These are phyloP conservation scores for Sphaeridia pumilis DNA, from an alignment of 2,888 invertebrate species.

Conservation along the genomic window DNA sequence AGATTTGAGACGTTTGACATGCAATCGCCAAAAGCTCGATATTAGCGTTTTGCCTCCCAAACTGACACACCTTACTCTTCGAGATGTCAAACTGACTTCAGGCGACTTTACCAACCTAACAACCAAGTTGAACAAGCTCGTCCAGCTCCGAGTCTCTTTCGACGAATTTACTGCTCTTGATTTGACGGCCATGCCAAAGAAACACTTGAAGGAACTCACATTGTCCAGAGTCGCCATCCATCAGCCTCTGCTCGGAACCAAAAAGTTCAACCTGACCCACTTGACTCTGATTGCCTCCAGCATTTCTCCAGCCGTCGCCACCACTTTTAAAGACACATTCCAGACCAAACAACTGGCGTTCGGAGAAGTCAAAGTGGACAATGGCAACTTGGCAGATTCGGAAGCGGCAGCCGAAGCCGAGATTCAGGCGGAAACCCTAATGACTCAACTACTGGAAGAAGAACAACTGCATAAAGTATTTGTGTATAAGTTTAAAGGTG, in stretches of 20 bases:
- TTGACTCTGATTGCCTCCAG: neutral
- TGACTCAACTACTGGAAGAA: neutral
- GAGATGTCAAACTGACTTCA: conserved; percentile 9
- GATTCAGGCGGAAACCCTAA: neutral
- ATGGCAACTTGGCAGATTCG: neutral
- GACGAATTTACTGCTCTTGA: conserved; percentile 2
- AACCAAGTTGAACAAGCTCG: conserved; percentile 7
- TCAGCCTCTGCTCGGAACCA: neutral
- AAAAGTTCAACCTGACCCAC: conserved; percentile 4
- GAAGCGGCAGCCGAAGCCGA: neutral
- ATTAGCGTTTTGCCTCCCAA: conserved; percentile 3
- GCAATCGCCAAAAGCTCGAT: conserved; percentile 9
- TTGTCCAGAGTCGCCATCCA: conserved; percentile 4
- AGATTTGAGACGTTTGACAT: conserved; percentile 8
- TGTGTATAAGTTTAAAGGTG: neutral
- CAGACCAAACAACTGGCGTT: conserved; percentile 5
- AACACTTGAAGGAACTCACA: conserved; percentile 5
- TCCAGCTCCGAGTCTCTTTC: conserved; percentile 7
- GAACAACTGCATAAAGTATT: neutral
- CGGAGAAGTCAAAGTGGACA: conserved; percentile 6
- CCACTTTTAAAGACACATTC: neutral
- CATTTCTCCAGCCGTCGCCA: neutral
- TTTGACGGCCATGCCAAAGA: conserved; percentile 1
- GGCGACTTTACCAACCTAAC: conserved; percentile 7
- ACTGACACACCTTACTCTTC: conserved; percentile 11